Evolutionary conservation across 2,797 vertebrate species (phyloP).

Genomic region (Paedocypris micromegethes): DNA sequence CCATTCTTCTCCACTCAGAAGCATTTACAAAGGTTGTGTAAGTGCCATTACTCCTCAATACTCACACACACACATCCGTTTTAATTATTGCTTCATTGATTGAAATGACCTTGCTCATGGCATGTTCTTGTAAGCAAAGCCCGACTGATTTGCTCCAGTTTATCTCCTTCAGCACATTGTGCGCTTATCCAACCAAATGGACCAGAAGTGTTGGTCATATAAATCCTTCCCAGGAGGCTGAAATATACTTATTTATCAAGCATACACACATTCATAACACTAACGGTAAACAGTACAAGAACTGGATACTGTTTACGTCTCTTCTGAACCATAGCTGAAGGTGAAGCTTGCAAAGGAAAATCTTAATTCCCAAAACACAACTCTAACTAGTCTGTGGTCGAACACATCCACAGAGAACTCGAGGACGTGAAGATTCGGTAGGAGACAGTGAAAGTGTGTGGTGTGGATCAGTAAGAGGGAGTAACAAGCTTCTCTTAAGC

Average conservation of each 20-base stretch:
- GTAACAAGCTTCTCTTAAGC: conserved; percentile 34
- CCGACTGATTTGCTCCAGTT: conserved; percentile 8
- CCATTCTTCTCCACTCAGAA: not conserved
- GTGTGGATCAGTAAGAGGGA: conserved; percentile 11
- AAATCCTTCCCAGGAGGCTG: not conserved
- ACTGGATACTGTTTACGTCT: too few species aligned
- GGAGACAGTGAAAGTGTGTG: conserved; percentile 22
- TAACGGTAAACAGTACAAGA: conserved; percentile 8
- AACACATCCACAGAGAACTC: not conserved
- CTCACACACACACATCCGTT: not conserved
- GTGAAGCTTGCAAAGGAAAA: too few species aligned
- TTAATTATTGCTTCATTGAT: conserved; percentile 40
- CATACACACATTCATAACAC: conserved; percentile 6
- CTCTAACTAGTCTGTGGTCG: conserved; percentile 17
- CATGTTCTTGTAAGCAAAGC: conserved; percentile 20
- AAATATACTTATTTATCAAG: conserved; percentile 21
- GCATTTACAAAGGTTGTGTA: conserved; percentile 1
- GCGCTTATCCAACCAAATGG: conserved; percentile 27
- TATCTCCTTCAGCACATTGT: conserved; percentile 19
- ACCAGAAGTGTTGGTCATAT: not conserved
- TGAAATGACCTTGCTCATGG: conserved; percentile 21
- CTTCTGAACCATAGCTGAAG: too few species aligned
- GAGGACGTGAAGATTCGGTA: conserved; percentile 1
- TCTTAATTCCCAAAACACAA: conserved; percentile 7
- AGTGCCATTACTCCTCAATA: not conserved